phyloP scores from a whole-genome alignment of 2,888 invertebrate species.

The Colletes collaris region DNA sequence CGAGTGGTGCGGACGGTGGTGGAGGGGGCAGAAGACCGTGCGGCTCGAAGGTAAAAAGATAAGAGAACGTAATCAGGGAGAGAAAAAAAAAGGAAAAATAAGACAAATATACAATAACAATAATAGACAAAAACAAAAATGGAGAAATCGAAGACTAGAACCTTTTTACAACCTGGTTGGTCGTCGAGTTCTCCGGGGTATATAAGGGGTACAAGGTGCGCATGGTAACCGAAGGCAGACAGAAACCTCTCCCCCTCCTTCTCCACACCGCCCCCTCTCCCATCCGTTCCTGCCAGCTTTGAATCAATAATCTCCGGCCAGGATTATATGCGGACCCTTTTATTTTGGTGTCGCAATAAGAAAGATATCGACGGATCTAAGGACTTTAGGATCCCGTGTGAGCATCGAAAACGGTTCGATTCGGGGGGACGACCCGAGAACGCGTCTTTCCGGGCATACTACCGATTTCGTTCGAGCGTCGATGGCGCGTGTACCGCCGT shows the following conservation, averaged over 20 bases:
- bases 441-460: neutral
- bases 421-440: neutral
- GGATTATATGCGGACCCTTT: constrained; percentile 65
- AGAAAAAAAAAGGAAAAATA: neutral
- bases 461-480: too few relatives aligned
- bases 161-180: constrained; percentile 47
- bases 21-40: constrained; percentile 47
- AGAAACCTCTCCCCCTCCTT: constrained; percentile 39
- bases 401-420: neutral
- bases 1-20: constrained; percentile 40
- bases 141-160: constrained; percentile 21
- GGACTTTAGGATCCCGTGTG: neutral
- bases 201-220: constrained; percentile 64
- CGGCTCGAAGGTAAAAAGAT: constrained; percentile 50
- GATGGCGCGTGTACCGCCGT: neutral
- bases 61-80: neutral
- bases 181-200: constrained; percentile 46
- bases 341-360: constrained; percentile 48
- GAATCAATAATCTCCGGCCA: constrained; percentile 73
- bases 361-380: constrained; percentile 36
- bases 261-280: constrained; percentile 31
- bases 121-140: constrained; percentile 1
- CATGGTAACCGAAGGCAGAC: constrained; percentile 64
- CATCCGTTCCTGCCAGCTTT: constrained; percentile 55
- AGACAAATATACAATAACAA: too few relatives aligned